Conservation (phyloP, 2,113 vertebrate species). For the Puffinus mauretanicus region DNA sequence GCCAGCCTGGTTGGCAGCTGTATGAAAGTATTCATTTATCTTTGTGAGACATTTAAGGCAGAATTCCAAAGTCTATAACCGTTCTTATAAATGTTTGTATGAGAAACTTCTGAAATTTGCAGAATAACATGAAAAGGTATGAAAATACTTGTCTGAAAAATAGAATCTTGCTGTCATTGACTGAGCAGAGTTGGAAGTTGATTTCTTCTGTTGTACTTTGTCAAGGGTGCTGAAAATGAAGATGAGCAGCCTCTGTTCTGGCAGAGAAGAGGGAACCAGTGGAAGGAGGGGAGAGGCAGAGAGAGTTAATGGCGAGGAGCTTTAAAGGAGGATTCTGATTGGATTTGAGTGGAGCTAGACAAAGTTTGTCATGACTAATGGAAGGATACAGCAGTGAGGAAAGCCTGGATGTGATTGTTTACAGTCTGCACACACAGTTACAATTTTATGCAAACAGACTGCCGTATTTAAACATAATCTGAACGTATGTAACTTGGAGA, state of each 20-base stretch:
- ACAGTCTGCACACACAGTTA: not conserved
- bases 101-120: not conserved
- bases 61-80: not conserved
- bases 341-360: not conserved
- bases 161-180: not conserved
- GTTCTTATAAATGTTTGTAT: not conserved
- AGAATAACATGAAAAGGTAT: not conserved
- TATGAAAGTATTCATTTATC: not conserved
- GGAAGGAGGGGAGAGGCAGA: not conserved
- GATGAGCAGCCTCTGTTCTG: not conserved
- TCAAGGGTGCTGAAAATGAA: not conserved
- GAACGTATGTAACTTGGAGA: not conserved
- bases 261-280: not conserved
- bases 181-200: not conserved
- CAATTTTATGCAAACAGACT: not conserved
- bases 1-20: not conserved
- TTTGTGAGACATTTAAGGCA: not conserved
- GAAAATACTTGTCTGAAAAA: constrained; percentile 11
- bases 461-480: not conserved
- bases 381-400: not conserved
- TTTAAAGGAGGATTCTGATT: not conserved
- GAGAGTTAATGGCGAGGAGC: not conserved
- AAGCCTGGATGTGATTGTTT: not conserved
- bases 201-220: not conserved
- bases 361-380: not conserved